A percentile compares a stretch with the other conserved stretches of the same genome.
Evolutionary conservation across 2,797 vertebrate species (phyloP).

Genomic region (Epinephelus malabaricus): DNA sequence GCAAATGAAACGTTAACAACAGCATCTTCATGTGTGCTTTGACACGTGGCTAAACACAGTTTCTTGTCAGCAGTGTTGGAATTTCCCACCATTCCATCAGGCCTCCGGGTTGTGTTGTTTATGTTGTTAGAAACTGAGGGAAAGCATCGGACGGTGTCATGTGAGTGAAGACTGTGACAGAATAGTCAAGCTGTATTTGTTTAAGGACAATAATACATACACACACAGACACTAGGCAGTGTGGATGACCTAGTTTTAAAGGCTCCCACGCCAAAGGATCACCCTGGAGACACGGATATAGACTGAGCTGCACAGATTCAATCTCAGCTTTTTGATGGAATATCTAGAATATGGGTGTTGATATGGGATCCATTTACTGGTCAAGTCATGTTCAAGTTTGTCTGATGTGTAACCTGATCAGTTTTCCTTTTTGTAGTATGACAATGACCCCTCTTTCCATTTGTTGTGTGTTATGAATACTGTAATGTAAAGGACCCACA

Average conservation of each 20-base stretch:
- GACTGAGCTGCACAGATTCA: neutral
- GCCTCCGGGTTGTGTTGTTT: slow-evolving; percentile 41
- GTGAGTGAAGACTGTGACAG: slow-evolving; percentile 52
- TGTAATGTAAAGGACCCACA: neutral
- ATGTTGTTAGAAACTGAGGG: slow-evolving; percentile 50
- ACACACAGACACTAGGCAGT: slow-evolving; percentile 5
- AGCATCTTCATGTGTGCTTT: slow-evolving; percentile 40
- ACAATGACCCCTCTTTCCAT: neutral
- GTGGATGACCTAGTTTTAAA: slow-evolving; percentile 60
- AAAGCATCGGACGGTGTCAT: slow-evolving; percentile 43
- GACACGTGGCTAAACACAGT: slow-evolving; percentile 7
- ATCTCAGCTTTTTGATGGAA: slow-evolving; percentile 18
- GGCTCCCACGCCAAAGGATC: slow-evolving; percentile 27
- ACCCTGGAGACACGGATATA: slow-evolving; percentile 5
- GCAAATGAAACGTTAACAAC: slow-evolving; percentile 68
- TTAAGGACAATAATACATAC: slow-evolving; percentile 43
- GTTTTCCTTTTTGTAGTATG: slow-evolving; percentile 14
- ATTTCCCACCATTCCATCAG: slow-evolving; percentile 49
- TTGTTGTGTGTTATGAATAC: slow-evolving; percentile 1
- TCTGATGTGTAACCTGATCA: slow-evolving; percentile 40
- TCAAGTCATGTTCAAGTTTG: slow-evolving; percentile 24
- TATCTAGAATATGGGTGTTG: neutral
- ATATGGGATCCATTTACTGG: slow-evolving; percentile 24
- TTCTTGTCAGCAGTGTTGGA: slow-evolving; percentile 43
- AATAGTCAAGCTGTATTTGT: slow-evolving; percentile 65